Evolutionary conservation across 37 sponge, comb jelly and placozoan genomes (phyloP).

Genomic region (Hexactinellida sp.): DNA sequence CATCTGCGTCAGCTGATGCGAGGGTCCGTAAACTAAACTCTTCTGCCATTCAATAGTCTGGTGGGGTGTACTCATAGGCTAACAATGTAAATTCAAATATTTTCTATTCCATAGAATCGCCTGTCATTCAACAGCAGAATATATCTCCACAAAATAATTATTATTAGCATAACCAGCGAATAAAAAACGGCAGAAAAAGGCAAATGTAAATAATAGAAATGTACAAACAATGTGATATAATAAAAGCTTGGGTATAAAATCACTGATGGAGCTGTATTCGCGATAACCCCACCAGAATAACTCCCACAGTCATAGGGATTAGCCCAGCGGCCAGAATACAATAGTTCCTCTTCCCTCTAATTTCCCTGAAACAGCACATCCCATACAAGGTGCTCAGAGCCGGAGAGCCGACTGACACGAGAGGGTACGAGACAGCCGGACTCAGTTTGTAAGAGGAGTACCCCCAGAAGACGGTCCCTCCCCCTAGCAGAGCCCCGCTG

Average conservation of each 20-base stretch:
- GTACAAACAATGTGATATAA: too few relatives aligned
- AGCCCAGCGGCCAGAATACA: background rate
- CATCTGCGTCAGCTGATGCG: background rate
- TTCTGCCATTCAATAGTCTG: constrained; percentile 2
- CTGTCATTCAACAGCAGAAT: too few relatives aligned
- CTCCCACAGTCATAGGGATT: background rate
- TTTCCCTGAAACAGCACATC: background rate
- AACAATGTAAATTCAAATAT: too few relatives aligned
- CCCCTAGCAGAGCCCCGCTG: constrained; percentile 8
- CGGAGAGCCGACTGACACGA: background rate
- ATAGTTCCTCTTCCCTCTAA: constrained; percentile 5
- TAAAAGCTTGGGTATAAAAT: too few relatives aligned
- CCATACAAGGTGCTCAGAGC: constrained; percentile 11
- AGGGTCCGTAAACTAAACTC: background rate
- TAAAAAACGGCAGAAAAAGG: too few relatives aligned
- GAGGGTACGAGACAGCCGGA: background rate
- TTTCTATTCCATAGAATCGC: too few relatives aligned
- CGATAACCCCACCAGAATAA: background rate
- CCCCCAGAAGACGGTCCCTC: background rate
- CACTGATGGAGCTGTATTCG: background rate
- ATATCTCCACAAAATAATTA: too few relatives aligned
- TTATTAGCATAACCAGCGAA: too few relatives aligned
- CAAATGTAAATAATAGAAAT: too few relatives aligned
- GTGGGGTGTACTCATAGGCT: too few relatives aligned
- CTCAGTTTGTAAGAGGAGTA: background rate